These are phyloP conservation scores for Limanda limanda DNA, from an alignment of 2,113 vertebrate genomes.

Conservation along the genomic window DNA sequence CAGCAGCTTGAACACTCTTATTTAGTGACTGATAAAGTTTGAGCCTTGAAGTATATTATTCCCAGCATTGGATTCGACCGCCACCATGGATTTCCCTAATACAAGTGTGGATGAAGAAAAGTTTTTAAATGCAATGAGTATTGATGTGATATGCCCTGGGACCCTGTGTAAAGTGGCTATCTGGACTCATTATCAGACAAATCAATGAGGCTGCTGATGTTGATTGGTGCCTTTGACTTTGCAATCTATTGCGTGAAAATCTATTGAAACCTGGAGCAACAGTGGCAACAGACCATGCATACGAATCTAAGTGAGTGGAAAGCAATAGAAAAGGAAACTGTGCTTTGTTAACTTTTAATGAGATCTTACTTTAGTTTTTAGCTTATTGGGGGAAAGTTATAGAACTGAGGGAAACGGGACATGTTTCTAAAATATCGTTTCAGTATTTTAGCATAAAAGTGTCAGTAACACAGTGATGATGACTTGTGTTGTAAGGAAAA, in stretches of 20 bases:
- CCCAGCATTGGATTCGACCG: background rate
- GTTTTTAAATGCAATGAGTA: conserved; percentile 51
- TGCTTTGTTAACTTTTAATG: conserved; percentile 19
- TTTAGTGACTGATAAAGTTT: background rate
- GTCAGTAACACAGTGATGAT: background rate
- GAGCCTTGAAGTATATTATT: conserved; percentile 13
- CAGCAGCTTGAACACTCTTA: background rate
- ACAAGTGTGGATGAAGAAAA: conserved; percentile 36
- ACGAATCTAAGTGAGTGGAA: conserved; percentile 12
- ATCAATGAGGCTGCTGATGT: conserved; percentile 63
- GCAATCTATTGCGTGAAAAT: conserved; percentile 60
- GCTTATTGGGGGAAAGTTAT: background rate
- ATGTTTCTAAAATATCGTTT: background rate
- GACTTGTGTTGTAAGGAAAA: background rate
- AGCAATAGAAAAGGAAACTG: background rate
- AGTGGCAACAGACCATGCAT: conserved; percentile 38
- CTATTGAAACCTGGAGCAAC: conserved; percentile 36
- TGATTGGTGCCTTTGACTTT: conserved; percentile 67
- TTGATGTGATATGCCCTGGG: conserved; percentile 51
- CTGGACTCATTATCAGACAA: conserved; percentile 65
- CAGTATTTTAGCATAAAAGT: background rate
- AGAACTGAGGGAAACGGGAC: background rate
- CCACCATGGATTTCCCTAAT: background rate
- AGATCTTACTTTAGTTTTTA: background rate
- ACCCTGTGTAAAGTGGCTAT: conserved; percentile 43